These are phyloP conservation scores for Barnardius zonarius DNA, from an alignment of 2,113 vertebrate species.

Conservation along the genomic window DNA sequence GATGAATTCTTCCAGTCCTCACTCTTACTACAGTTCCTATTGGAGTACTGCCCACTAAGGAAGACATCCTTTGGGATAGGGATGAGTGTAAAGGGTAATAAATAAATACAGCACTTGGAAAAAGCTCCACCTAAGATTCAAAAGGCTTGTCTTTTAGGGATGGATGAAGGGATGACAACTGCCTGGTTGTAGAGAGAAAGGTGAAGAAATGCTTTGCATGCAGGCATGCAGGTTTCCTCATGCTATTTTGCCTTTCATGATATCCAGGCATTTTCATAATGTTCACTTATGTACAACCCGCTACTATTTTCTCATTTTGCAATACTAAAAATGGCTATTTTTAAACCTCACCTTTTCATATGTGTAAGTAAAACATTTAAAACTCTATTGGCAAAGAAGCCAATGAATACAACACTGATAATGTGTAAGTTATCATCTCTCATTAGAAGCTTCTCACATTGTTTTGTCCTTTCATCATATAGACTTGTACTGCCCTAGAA, in stretches of 20 bases:
- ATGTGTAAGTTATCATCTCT: not conserved
- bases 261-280: not conserved
- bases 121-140: not conserved
- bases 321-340: not conserved
- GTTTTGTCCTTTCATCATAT: not conserved
- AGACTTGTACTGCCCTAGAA: fast-evolving
- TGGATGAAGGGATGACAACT: not conserved
- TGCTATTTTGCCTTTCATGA: not conserved
- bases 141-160: not conserved
- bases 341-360: not conserved
- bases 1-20: too few species aligned
- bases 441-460: not conserved
- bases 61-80: not conserved
- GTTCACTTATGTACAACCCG: not conserved
- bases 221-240: not conserved
- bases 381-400: not conserved
- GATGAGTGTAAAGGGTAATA: not conserved
- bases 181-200: not conserved
- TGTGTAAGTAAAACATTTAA: not conserved
- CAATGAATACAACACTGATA: not conserved
- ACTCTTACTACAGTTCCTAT: not conserved
- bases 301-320: not conserved
- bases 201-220: not conserved
- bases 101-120: not conserved
- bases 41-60: not conserved